Base-by-base conservation (phyloP, 2,113 vertebrate species). In the Pterocles orientalis region DNA sequence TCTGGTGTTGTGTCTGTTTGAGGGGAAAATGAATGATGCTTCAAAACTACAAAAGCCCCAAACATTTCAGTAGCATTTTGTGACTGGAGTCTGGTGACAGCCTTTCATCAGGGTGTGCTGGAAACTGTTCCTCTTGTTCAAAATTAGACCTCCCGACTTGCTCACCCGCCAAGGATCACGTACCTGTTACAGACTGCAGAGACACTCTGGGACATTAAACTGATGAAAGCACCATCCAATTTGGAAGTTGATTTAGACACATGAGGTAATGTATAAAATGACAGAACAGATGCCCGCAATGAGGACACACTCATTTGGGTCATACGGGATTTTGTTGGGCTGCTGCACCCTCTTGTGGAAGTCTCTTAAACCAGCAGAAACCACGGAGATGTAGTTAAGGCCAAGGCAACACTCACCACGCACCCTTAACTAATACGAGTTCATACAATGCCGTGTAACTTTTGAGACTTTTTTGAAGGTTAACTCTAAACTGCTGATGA, bases 321-420 rank as follows among this genome's bases (percentile, higher is more conserved):
- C 3, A 5, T 2, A 2, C 0, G 5, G 45, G 25, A 2, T 87
- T 76, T 50, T 57, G 62, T 6, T 57, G 89, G 85, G 17, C 53
- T 28, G 70, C 39, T 75, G 93, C 95, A 71, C 92, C 90, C 93
- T 90, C 95, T 97, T 15, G 88, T 95, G 95, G 96, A 86, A 81
- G 57, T 25, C 60, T 48, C 78, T 47, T 8, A 26, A 33, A 82
- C 33, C 43, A 53, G 6, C 7, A 3, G 5, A 47, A 80, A 6
- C 25, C 41, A 17, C 0, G 18, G 2, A 7, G 47, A 25, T 31
- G 23, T 18, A 56, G 31, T 16, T 18, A 18, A 65, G 47, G 45
- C 66, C 57, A 47, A 61, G 48, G 45, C 58, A 53, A 14, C 41
- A 1, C 19, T 29, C 10, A 6, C 6, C 3, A 9, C 0, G 6